Percentiles rank a stretch among this genome's conserved stretches.
These are phyloP conservation scores for Phortica magna DNA, from an alignment of 2,888 invertebrate species.

Conservation along the genomic window DNA sequence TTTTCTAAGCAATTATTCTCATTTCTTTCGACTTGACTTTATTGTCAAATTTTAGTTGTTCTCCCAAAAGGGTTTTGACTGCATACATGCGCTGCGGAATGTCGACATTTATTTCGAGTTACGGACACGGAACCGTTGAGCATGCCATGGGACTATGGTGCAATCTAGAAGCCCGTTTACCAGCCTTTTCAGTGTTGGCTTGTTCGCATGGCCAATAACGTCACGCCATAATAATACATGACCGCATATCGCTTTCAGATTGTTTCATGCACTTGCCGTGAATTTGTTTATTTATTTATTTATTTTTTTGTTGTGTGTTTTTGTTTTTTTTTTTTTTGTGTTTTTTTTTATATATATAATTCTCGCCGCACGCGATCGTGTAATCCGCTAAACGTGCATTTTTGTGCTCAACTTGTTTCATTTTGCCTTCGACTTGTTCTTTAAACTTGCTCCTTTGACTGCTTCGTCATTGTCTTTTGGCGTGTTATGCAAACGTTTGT, in stretches of 20 bases:
- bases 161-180: too few relatives aligned
- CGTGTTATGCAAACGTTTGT: slow-evolving; percentile 63
- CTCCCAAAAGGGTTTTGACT: slow-evolving; percentile 32
- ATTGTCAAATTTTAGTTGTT: slow-evolving; percentile 2
- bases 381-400: slow-evolving; percentile 58
- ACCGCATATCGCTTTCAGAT: too few relatives aligned
- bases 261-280: background rate
- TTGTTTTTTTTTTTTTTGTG: background rate
- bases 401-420: slow-evolving; percentile 45
- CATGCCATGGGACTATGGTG: too few relatives aligned
- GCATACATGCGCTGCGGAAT: slow-evolving; percentile 52
- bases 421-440: background rate
- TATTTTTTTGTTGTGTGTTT: background rate
- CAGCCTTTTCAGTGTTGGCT: too few relatives aligned
- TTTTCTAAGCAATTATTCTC: slow-evolving; percentile 35
- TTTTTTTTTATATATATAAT: background rate
- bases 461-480: slow-evolving; percentile 36
- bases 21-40: background rate
- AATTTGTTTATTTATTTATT: background rate
- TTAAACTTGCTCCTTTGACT: background rate
- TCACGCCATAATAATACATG: too few relatives aligned
- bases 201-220: too few relatives aligned
- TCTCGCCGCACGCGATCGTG: slow-evolving; percentile 63
- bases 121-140: too few relatives aligned
- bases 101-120: too few relatives aligned